Conservation (phyloP, 92 coral and sea anemone genomes). For the Palythoa grandis region DNA sequence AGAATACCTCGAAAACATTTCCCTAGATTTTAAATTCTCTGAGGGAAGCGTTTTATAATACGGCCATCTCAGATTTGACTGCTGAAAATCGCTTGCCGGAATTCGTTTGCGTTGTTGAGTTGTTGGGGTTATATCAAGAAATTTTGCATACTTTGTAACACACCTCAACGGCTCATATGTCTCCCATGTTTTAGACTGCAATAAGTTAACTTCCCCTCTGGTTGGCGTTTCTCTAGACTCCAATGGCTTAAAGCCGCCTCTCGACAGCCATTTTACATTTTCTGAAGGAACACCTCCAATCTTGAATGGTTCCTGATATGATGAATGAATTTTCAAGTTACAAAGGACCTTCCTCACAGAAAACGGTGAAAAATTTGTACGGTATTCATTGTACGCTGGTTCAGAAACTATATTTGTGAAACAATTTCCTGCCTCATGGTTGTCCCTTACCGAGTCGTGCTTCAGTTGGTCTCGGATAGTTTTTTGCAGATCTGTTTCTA, state of each 20-base stretch:
- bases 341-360: not conserved
- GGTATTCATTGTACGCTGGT: not conserved
- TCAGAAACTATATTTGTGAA: not conserved
- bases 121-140: not conserved
- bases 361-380: not conserved
- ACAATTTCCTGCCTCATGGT: not conserved
- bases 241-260: constrained; percentile 28
- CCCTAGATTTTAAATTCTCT: no score
- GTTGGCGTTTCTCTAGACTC: constrained; percentile 23
- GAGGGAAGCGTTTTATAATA: no score
- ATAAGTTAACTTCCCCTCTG: not conserved
- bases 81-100: not conserved
- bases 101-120: not conserved
- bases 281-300: not conserved
- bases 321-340: not conserved
- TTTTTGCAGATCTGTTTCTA: not conserved
- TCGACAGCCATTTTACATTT: constrained; percentile 8
- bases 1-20: no score
- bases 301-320: not conserved
- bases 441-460: not conserved
- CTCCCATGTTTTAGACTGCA: constrained; percentile 28
- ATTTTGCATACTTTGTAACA: constrained; percentile 10
- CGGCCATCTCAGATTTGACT: no score
- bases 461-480: not conserved
- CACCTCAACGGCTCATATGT: constrained; percentile 5